Percentiles rank a stretch among this genome's conserved stretches.
Conservation (phyloP, 2,113 vertebrate genomes). For the Clarias magur region DNA sequence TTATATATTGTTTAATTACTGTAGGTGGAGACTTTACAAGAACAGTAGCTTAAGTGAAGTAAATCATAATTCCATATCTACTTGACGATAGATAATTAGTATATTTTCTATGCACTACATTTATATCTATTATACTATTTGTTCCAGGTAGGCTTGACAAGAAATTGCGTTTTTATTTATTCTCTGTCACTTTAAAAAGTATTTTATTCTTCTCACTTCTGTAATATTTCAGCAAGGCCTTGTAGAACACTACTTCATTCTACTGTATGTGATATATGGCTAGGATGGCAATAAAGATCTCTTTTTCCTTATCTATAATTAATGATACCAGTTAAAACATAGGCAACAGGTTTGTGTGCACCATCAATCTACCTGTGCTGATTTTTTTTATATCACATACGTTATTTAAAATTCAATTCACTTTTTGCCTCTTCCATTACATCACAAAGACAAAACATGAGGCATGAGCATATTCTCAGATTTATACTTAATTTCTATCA, state of each 20-base stretch:
- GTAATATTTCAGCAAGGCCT: neutral
- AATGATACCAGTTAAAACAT: neutral
- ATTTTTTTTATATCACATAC: neutral
- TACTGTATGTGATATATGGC: neutral
- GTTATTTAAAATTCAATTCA: neutral
- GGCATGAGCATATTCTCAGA: neutral
- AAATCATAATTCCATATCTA: neutral
- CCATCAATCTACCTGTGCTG: neutral
- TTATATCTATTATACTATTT: neutral
- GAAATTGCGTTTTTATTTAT: neutral
- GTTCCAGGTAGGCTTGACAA: neutral
- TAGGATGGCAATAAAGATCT: neutral
- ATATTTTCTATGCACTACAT: no score
- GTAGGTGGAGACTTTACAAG: neutral
- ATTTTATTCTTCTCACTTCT: neutral
- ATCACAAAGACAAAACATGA: neutral
- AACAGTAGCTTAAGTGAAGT: neutral
- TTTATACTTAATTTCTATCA: constrained; percentile 4
- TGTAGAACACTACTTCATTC: neutral
- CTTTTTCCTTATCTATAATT: neutral
- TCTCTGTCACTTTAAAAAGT: no score
- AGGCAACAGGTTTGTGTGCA: neutral
- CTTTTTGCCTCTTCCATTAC: neutral
- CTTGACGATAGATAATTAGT: no score
- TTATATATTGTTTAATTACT: neutral